Evolutionary conservation across 2,888 invertebrate genomes (phyloP).

Genomic region (Cheilosia vernalis): DNA sequence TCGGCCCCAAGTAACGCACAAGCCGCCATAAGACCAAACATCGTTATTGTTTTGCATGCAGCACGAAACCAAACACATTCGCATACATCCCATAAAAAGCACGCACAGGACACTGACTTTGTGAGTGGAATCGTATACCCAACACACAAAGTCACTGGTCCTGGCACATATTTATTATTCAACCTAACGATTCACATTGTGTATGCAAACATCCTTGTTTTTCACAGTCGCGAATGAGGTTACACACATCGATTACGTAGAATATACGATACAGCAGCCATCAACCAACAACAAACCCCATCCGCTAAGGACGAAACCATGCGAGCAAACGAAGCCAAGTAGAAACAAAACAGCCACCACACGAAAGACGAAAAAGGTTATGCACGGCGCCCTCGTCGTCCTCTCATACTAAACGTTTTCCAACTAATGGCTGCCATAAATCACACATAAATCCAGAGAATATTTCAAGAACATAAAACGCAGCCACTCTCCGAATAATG

Average conservation of each 20-base stretch:
- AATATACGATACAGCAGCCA: constrained; percentile 54
- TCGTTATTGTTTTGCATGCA: constrained; percentile 63
- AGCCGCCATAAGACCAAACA: constrained; percentile 14
- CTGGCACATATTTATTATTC: constrained; percentile 39
- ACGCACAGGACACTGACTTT: constrained; percentile 26
- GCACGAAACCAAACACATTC: constrained; percentile 53
- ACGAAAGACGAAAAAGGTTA: constrained; percentile 31
- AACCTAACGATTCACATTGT: constrained; percentile 37
- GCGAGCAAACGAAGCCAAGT: constrained; percentile 22
- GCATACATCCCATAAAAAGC: constrained; percentile 46
- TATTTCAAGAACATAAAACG: constrained; percentile 69
- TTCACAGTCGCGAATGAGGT: constrained; percentile 39
- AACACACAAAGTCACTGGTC: constrained; percentile 17
- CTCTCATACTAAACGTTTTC: constrained; percentile 40
- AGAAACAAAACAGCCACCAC: constrained; percentile 3
- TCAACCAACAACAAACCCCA: not conserved
- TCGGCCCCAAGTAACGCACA: not conserved
- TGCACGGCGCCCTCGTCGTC: constrained; percentile 32
- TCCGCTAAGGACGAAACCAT: constrained; percentile 20
- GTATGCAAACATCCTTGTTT: constrained; percentile 59
- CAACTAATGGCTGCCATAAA: constrained; percentile 66
- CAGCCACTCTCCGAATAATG: constrained; percentile 60
- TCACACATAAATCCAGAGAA: constrained; percentile 68
- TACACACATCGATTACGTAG: constrained; percentile 60
- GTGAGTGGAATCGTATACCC: not conserved